A percentile compares a stretch with the other conserved stretches of the same genome.
phyloP scores from a whole-genome alignment of 1,140 invertebrate genomes.

The Dermatophagoides farinae region DNA sequence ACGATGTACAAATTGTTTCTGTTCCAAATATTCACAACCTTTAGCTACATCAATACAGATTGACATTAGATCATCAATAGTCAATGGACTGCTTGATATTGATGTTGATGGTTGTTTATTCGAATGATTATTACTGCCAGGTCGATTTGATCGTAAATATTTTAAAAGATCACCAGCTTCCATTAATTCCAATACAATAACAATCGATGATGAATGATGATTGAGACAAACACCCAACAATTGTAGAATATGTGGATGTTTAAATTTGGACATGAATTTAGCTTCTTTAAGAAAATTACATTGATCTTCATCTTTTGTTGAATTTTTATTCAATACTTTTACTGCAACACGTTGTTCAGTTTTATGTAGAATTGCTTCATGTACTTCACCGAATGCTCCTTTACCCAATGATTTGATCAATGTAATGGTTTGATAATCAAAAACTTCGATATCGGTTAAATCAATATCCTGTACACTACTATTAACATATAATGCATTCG shows the following conservation, averaged over 20 bases:
- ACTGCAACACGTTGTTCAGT: slow-evolving; percentile 48
- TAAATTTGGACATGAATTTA: slow-evolving; percentile 86
- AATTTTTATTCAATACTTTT: slow-evolving; percentile 70
- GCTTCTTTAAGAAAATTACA: slow-evolving; percentile 90
- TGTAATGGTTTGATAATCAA: slow-evolving; percentile 53
- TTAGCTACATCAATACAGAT: slow-evolving; percentile 87
- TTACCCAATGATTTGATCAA: slow-evolving; percentile 71
- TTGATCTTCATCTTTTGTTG: slow-evolving; percentile 59
- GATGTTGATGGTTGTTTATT: background rate
- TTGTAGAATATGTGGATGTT: slow-evolving; percentile 80
- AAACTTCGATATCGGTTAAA: slow-evolving; percentile 53
- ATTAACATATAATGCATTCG: slow-evolving; percentile 9
- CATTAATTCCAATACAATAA: slow-evolving; percentile 90
- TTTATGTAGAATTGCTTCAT: slow-evolving; percentile 44
- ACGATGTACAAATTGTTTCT: slow-evolving; percentile 81
- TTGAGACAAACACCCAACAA: slow-evolving; percentile 82
- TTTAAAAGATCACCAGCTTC: slow-evolving; percentile 79
- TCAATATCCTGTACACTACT: slow-evolving; percentile 36
- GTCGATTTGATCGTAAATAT: slow-evolving; percentile 40
- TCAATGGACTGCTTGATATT: slow-evolving; percentile 28
- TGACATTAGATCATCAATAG: slow-evolving; percentile 55
- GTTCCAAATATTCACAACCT: slow-evolving; percentile 74
- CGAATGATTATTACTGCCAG: background rate
- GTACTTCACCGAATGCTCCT: slow-evolving; percentile 92
- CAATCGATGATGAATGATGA: slow-evolving; percentile 51